Evolutionary conservation across 2,113 vertebrate genomes (phyloP), one percentile per base, ranked within the genome.

Genomic region (Azemiops feae): DNA sequence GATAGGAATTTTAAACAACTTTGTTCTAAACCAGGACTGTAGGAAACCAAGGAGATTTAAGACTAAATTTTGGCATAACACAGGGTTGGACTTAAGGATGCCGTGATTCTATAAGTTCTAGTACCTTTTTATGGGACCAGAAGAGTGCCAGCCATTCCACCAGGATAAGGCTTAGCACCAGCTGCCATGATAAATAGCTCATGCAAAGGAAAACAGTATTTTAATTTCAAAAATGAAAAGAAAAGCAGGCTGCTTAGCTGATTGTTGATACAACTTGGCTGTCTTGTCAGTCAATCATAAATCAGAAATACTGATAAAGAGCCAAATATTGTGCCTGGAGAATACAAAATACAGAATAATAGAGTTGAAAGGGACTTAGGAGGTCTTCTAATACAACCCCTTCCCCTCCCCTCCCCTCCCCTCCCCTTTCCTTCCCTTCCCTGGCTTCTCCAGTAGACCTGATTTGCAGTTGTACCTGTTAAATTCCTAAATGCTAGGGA

Each of bases 161-260:
- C 8, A 95, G 94, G 93, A 94, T 94, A 96, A 92, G 64, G 85
- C 88, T 95, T 89, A 53, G 11, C 52, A 54, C 12, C 12, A 86
- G 85, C 45, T 96, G 95, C 97, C 96, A 96, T 95, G 89, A 96
- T 94, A 96, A 97, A 97, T 91, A 97, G 87, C 52, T 69, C 50
- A 89, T n/a, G 47, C 95, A 91, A 96, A 96, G 92, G 94, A 96
- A 97, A 97, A 96, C 69, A 96, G 91, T 57, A 10, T 92, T 94
- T 95, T 95, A 94, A 95, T 96, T 96, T 54, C 86, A 89, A 95
- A 95, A 89, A 94, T 88, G 95, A 96, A 95, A 87, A 93, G 94
- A 96, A 96, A 97, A 97, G 96, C 94, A 96, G 30, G 34, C 88
- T 93, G 0, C 0, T 96, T 95, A 95, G 96, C 93, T 95, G 95